These are phyloP conservation scores for Peucedramus taeniatus DNA, from an alignment of 2,113 vertebrate species.

Conservation along the genomic window DNA sequence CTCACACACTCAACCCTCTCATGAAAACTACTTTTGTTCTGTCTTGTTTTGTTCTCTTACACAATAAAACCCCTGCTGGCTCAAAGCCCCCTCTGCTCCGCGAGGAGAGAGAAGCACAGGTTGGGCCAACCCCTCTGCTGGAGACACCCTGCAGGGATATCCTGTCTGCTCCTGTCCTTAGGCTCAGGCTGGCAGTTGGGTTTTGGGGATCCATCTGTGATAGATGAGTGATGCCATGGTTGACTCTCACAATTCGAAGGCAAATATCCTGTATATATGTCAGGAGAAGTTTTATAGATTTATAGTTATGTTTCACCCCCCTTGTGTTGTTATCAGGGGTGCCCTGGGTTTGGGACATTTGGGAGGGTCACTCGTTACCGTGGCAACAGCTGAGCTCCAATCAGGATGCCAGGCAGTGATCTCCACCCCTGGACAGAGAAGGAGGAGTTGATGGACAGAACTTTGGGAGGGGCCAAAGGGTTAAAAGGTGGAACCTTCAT, in stretches of 20 bases:
- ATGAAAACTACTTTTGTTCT: conserved; percentile 10
- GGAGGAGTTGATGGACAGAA: not conserved
- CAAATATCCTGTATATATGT: not conserved
- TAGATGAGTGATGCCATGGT: not conserved
- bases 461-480: not conserved
- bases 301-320: not conserved
- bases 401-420: not conserved
- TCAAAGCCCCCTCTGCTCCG: not conserved
- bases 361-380: not conserved
- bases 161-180: not conserved
- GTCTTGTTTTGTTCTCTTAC: conserved; percentile 19
- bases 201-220: not conserved
- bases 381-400: not conserved
- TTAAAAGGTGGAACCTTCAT: not conserved
- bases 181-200: not conserved
- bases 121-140: not conserved
- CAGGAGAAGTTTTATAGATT: not conserved
- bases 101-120: not conserved
- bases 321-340: not conserved
- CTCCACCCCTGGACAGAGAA: not conserved
- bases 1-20: not conserved
- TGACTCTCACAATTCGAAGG: not conserved
- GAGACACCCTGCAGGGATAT: conserved; percentile 23
- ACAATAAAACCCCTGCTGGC: not conserved
- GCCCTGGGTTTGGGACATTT: not conserved